Conservation (phyloP, 2,888 invertebrate species). For the Pandemis cinnamomeana region DNA sequence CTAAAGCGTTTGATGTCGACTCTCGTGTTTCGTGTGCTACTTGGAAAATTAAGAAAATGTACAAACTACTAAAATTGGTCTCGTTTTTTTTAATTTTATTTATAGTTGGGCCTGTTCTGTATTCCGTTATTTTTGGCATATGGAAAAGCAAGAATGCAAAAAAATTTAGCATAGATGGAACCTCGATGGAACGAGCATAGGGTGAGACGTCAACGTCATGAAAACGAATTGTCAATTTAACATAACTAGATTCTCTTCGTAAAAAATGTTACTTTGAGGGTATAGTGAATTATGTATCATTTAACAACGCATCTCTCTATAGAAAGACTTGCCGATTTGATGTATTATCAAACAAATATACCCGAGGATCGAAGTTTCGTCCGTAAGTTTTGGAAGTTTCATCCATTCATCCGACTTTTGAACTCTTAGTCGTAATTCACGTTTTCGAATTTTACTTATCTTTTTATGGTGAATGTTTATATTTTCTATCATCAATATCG, state of each 20-base stretch:
- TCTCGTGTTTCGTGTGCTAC: neutral
- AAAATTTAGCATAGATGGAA: no score
- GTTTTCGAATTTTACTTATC: neutral
- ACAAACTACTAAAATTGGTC: neutral
- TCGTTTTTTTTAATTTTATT: no score
- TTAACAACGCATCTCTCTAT: neutral
- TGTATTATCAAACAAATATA: neutral
- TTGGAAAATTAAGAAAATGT: neutral
- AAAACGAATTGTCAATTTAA: neutral
- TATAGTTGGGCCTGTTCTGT: neutral
- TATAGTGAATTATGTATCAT: neutral
- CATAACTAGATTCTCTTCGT: neutral
- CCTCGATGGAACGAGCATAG: neutral
- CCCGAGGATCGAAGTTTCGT: neutral
- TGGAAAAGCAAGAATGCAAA: no score
- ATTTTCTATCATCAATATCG: no score
- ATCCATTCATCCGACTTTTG: neutral
- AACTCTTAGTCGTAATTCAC: neutral
- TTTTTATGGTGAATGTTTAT: neutral
- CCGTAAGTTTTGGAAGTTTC: neutral
- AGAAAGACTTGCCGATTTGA: neutral
- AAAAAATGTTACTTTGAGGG: neutral
- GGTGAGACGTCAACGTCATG: neutral
- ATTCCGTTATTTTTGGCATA: neutral
- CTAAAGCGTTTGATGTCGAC: constrained; percentile 10